These are phyloP conservation scores for Tortricodes alternella DNA, from an alignment of 2,888 invertebrate species.

Conservation along the genomic window DNA sequence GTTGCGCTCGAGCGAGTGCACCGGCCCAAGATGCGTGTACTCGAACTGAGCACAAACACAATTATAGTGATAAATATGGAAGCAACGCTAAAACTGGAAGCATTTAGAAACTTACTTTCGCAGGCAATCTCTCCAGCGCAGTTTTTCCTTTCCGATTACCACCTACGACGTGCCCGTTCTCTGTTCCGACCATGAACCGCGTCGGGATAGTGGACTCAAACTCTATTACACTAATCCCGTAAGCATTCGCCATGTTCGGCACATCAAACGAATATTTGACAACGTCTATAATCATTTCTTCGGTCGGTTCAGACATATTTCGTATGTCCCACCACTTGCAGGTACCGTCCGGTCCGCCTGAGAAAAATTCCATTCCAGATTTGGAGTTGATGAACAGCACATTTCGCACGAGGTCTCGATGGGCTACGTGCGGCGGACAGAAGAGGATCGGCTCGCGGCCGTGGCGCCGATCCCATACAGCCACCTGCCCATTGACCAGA, in stretches of 20 bases:
- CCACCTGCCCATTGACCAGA: conserved; percentile 85
- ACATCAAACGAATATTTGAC: conserved; percentile 76
- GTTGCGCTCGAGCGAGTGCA: conserved; percentile 93
- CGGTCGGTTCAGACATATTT: conserved; percentile 84
- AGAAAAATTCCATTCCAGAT: conserved; percentile 96
- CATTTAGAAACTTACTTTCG: conserved; percentile 34
- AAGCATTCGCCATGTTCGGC: conserved; percentile 78
- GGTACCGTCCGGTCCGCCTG: conserved; percentile 94
- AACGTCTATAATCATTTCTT: conserved; percentile 86
- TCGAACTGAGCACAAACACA: conserved; percentile 61
- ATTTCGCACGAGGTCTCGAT: conserved; percentile 92
- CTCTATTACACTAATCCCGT: conserved; percentile 85
- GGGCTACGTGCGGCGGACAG: conserved; percentile 90
- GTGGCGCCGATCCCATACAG: conserved; percentile 89
- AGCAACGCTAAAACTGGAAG: background rate
- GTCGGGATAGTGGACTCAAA: conserved; percentile 89
- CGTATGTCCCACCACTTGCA: conserved; percentile 91
- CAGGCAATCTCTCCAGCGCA: conserved; percentile 84
- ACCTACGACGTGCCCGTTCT: conserved; percentile 84
- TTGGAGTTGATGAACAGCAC: conserved; percentile 96
- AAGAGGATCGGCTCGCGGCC: conserved; percentile 87
- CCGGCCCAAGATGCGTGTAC: conserved; percentile 89
- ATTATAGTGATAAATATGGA: background rate
- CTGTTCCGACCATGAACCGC: conserved; percentile 88
- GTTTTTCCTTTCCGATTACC: conserved; percentile 89